Conservation (phyloP, 2,113 vertebrate genomes). For the Heterotis niloticus region DNA sequence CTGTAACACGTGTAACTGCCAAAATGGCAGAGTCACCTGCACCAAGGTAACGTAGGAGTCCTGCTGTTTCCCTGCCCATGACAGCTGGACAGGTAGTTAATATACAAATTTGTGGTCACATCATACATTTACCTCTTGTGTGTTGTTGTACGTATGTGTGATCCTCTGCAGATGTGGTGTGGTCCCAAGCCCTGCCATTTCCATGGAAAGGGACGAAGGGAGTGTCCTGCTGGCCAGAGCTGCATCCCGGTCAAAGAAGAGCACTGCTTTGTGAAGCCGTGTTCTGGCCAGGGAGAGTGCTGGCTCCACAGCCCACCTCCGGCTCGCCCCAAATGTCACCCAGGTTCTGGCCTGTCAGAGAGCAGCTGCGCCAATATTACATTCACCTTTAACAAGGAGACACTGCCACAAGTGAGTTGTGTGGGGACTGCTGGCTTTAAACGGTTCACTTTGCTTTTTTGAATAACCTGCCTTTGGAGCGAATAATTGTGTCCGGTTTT, state of each 20-base stretch:
- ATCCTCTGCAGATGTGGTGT: conserved; percentile 71
- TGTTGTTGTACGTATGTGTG: background rate
- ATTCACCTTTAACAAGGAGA: conserved; percentile 81
- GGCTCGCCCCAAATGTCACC: conserved; percentile 65
- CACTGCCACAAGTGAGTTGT: conserved; percentile 74
- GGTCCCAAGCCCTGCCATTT: conserved; percentile 72
- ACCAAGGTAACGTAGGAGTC: conserved; percentile 67
- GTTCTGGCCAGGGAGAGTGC: conserved; percentile 69
- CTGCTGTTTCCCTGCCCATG: background rate
- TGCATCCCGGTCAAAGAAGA: conserved; percentile 70
- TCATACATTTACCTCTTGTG: background rate
- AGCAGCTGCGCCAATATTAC: conserved; percentile 78
- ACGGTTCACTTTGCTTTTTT: background rate
- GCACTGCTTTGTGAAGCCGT: conserved; percentile 77
- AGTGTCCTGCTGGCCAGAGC: conserved; percentile 68
- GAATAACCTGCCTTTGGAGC: background rate
- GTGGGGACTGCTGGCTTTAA: background rate
- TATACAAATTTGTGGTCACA: no score
- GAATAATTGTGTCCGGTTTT: background rate
- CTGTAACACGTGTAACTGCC: conserved; percentile 78
- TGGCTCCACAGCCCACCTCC: conserved; percentile 65
- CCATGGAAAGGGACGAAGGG: conserved; percentile 53
- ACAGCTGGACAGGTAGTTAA: no score
- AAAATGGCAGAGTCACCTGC: conserved; percentile 73
- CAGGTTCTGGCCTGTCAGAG: conserved; percentile 67